These are phyloP conservation scores for Pyralis farinalis DNA, from an alignment of 2,888 invertebrate genomes.

Conservation along the genomic window DNA sequence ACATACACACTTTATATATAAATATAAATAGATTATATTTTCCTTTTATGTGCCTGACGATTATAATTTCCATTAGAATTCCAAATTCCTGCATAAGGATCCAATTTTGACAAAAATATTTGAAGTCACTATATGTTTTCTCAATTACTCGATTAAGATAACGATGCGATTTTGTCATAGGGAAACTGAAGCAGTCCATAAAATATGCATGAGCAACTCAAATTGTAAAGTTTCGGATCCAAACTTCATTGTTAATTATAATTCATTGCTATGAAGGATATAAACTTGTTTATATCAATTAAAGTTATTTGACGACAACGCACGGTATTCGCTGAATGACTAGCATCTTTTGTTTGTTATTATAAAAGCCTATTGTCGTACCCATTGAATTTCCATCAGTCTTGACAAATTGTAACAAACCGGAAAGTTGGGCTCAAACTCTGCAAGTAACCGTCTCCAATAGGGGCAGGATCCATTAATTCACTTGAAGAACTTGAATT, in stretches of 20 bases:
- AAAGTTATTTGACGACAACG: conserved; percentile 19
- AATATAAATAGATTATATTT: too few species aligned
- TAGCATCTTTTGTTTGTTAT: conserved; percentile 55
- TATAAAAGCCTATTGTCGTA: conserved; percentile 47
- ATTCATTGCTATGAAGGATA: conserved; percentile 10
- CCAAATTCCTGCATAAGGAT: too few species aligned
- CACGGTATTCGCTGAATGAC: conserved; percentile 32
- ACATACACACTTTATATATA: too few species aligned
- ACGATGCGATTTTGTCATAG: too few species aligned
- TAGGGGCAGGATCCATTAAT: conserved; percentile 65
- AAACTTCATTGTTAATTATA: conserved; percentile 10
- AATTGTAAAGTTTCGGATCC: not conserved
- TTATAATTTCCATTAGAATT: too few species aligned
- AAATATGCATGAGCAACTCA: conserved; percentile 5
- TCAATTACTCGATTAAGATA: too few species aligned
- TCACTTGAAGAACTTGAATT: conserved; percentile 64
- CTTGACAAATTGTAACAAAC: conserved; percentile 71
- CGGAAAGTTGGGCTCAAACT: conserved; percentile 62
- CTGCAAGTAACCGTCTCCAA: conserved; percentile 46
- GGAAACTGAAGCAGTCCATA: not conserved
- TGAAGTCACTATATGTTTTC: too few species aligned
- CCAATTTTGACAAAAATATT: too few species aligned
- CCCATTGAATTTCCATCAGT: conserved; percentile 61
- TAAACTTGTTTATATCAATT: conserved; percentile 21
- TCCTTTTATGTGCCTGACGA: too few species aligned